Evolutionary conservation across 2,888 invertebrate species (phyloP).

Genomic region (Chelonus formosanus): DNA sequence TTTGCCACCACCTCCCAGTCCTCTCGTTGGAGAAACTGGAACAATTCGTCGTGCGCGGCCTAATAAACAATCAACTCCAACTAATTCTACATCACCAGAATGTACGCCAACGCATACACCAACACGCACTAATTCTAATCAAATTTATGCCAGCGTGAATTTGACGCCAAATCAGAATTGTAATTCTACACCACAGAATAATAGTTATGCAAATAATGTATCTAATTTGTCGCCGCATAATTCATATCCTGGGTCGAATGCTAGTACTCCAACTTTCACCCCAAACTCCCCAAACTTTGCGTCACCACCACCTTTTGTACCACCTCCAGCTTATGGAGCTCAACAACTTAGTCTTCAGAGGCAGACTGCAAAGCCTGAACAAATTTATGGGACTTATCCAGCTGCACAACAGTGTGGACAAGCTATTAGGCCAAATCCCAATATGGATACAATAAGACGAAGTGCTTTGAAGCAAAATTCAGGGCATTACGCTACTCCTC

Average conservation of each 20-base stretch:
- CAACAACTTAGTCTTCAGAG: conserved; percentile 52
- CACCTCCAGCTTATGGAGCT: conserved; percentile 54
- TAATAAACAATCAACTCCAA: conserved; percentile 64
- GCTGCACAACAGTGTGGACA: conserved; percentile 31
- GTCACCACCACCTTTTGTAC: conserved; percentile 47
- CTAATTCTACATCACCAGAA: conserved; percentile 33
- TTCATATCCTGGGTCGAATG: conserved; percentile 57
- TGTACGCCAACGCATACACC: conserved; percentile 54
- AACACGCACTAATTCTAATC: conserved; percentile 47
- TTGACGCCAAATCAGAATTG: conserved; percentile 50
- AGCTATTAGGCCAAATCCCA: conserved; percentile 55
- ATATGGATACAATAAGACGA: conserved; percentile 60
- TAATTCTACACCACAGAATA: conserved; percentile 51
- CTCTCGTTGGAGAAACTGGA: conserved; percentile 65
- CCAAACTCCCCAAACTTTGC: conserved; percentile 55
- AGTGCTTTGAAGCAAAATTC: conserved; percentile 59
- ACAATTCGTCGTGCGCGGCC: conserved; percentile 65
- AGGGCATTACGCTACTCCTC: conserved; percentile 61
- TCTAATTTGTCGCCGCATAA: conserved; percentile 54
- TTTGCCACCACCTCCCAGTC: conserved; percentile 78
- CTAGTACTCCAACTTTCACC: conserved; percentile 55
- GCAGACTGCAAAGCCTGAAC: conserved; percentile 55
- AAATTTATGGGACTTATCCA: conserved; percentile 49
- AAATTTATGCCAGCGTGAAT: conserved; percentile 40
- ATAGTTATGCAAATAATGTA: conserved; percentile 48